phyloP scores from a whole-genome alignment of 2,888 invertebrate species.

The Coenonympha arcania region DNA sequence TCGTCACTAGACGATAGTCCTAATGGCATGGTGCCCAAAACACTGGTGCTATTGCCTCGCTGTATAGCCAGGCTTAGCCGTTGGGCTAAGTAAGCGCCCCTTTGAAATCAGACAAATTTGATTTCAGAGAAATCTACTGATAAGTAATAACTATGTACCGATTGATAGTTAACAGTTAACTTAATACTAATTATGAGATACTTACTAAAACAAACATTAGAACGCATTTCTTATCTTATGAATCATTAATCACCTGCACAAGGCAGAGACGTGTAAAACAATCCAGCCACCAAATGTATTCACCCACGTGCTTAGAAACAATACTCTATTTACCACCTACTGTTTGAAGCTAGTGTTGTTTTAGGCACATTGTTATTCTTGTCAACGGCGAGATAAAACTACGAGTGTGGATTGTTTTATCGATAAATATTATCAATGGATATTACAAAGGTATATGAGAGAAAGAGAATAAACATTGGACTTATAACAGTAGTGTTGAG shows the following conservation, averaged over 20 bases:
- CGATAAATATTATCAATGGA: constrained; percentile 5
- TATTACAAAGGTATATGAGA: neutral
- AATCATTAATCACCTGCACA: constrained; percentile 39
- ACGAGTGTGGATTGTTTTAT: constrained; percentile 7
- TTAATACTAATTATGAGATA: neutral
- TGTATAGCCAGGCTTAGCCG: too few relatives aligned
- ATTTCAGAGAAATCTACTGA: too few relatives aligned
- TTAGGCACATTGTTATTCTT: constrained; percentile 22
- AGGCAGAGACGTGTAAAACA: constrained; percentile 42
- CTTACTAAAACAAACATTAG: neutral
- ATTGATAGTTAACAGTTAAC: too few relatives aligned
- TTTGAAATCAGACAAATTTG: too few relatives aligned
- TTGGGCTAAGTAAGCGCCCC: too few relatives aligned
- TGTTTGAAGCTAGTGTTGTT: constrained; percentile 32
- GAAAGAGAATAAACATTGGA: neutral
- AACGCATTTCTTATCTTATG: constrained; percentile 33
- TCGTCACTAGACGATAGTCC: too few relatives aligned
- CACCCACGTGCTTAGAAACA: constrained; percentile 55
- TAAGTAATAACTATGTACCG: too few relatives aligned
- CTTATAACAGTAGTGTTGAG: too few relatives aligned
- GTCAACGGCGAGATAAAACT: constrained; percentile 14
- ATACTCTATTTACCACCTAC: constrained; percentile 64
- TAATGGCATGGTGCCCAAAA: too few relatives aligned
- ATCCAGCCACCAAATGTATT: constrained; percentile 32
- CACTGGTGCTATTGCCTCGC: too few relatives aligned